phyloP scores from a whole-genome alignment of 2,888 invertebrate species.

The Apoderus coryli region DNA sequence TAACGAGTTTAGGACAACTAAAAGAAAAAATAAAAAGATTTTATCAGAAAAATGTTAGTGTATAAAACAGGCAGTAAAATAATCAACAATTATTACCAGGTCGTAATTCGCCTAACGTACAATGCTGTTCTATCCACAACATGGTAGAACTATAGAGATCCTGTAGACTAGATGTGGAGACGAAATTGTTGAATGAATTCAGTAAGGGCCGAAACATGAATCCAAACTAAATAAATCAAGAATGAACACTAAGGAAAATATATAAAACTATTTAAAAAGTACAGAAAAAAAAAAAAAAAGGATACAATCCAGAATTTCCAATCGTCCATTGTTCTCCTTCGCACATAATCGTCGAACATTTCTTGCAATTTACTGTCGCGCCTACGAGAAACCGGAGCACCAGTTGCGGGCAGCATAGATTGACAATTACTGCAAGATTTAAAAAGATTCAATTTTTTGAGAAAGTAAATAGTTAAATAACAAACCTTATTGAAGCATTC shows the following conservation, averaged over 20 bases:
- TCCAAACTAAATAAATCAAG: slow-evolving; percentile 68
- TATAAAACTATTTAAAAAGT: no score
- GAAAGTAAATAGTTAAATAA: not conserved
- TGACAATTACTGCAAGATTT: slow-evolving; percentile 79
- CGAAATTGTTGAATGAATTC: slow-evolving; percentile 80
- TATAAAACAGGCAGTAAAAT: no score
- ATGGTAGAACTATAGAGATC: slow-evolving; percentile 85
- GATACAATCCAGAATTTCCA: slow-evolving; percentile 99
- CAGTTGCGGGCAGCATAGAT: slow-evolving; percentile 87
- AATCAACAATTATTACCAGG: slow-evolving; percentile 53
- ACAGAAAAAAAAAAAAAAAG: no score
- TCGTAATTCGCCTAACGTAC: slow-evolving; percentile 83
- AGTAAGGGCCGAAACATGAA: slow-evolving; percentile 79
- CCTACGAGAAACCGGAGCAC: slow-evolving; percentile 83
- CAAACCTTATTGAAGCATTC: slow-evolving; percentile 78
- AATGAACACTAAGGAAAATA: slow-evolving; percentile 35
- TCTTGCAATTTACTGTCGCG: slow-evolving; percentile 82
- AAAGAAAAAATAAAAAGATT: slow-evolving; percentile 23
- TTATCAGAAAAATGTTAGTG: no score
- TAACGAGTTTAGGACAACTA: slow-evolving; percentile 85
- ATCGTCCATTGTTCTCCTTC: slow-evolving; percentile 70
- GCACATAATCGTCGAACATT: slow-evolving; percentile 86
- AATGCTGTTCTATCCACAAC: slow-evolving; percentile 93
- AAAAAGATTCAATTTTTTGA: not conserved
- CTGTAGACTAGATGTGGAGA: slow-evolving; percentile 80